A percentile compares a stretch with the other conserved stretches of the same genome.
These are phyloP conservation scores for Drosophila meridiana DNA, from an alignment of 2,888 invertebrate species.

Conservation along the genomic window DNA sequence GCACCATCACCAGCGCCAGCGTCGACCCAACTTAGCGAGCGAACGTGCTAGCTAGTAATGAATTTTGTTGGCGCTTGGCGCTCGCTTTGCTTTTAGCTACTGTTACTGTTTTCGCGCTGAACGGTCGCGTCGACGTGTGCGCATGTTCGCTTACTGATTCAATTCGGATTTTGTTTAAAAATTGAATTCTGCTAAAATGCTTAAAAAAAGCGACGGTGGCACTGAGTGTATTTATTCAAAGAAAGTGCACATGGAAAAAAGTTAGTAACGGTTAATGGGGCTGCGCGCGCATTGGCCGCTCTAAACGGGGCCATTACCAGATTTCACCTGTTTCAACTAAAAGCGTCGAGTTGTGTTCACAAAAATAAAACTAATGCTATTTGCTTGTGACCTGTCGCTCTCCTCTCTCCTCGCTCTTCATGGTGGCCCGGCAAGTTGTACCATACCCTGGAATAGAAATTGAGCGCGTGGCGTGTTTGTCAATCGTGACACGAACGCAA, in stretches of 20 bases:
- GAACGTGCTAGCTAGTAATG: conserved; percentile 32
- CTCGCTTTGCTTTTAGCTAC: conserved; percentile 38
- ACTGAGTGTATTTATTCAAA: conserved; percentile 41
- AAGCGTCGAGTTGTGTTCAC: conserved; percentile 13
- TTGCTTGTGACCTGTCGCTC: conserved; percentile 2
- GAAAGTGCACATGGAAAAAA: conserved; percentile 45
- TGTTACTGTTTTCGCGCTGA: conserved; percentile 43
- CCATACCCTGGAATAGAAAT: conserved; percentile 18
- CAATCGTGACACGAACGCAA: conserved; percentile 1
- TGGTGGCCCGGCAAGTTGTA: conserved; percentile 37
- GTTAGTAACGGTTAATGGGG: conserved; percentile 58
- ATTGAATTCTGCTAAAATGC: conserved; percentile 18
- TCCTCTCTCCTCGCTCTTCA: conserved; percentile 5
- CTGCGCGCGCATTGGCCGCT: conserved; percentile 45
- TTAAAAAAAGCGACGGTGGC: conserved; percentile 16
- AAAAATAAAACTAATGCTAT: conserved; percentile 1
- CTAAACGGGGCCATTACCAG: conserved; percentile 11
- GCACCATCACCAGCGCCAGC: conserved; percentile 10
- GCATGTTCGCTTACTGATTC: conserved; percentile 13
- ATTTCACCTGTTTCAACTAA: conserved; percentile 41
- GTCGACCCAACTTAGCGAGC: conserved; percentile 3
- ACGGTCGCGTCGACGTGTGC: conserved; percentile 24
- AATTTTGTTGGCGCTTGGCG: conserved; percentile 19
- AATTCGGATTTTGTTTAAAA: conserved; percentile 1
- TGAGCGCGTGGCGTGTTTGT: conserved; percentile 4